These are phyloP conservation scores for Neomicropteryx cornuta DNA, from an alignment of 1,140 invertebrate genomes.

Conservation along the genomic window DNA sequence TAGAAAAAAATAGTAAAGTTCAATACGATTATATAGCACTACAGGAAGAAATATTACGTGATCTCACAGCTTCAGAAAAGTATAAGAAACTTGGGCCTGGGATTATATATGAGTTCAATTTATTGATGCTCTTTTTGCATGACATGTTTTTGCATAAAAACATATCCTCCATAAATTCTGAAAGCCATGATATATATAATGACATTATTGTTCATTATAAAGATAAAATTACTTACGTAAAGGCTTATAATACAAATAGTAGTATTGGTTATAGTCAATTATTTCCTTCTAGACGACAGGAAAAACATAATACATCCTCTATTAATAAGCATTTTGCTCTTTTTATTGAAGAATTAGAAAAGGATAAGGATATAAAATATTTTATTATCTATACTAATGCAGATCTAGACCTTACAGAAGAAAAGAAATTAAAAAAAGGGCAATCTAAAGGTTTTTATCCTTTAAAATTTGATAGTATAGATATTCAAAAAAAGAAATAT, in stretches of 20 bases:
- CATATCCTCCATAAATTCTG: slow-evolving; percentile 10
- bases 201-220: slow-evolving; percentile 14
- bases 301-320: slow-evolving; percentile 6
- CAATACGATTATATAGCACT: slow-evolving; percentile 21
- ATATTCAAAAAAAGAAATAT: slow-evolving; percentile 9
- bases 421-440: slow-evolving; percentile 10
- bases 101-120: slow-evolving; percentile 13
- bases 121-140: slow-evolving; percentile 12
- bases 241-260: slow-evolving; percentile 11
- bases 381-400: slow-evolving; percentile 16
- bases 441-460: slow-evolving; percentile 1
- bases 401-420: slow-evolving; percentile 11
- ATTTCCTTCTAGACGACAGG: slow-evolving; percentile 11
- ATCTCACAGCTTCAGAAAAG: slow-evolving; percentile 8
- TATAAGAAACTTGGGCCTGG: slow-evolving; percentile 6
- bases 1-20: slow-evolving; percentile 9
- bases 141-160: slow-evolving; percentile 13
- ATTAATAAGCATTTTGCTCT: slow-evolving; percentile 13
- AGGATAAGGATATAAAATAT: slow-evolving; percentile 9
- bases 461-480: slow-evolving; percentile 7
- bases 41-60: slow-evolving; percentile 6
- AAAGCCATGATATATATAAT: slow-evolving; percentile 10
- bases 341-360: slow-evolving; percentile 10
- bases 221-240: slow-evolving; percentile 11
- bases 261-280: slow-evolving; percentile 12